phyloP scores from a whole-genome alignment of 2,113 vertebrate species.

The Morone saxatilis region DNA sequence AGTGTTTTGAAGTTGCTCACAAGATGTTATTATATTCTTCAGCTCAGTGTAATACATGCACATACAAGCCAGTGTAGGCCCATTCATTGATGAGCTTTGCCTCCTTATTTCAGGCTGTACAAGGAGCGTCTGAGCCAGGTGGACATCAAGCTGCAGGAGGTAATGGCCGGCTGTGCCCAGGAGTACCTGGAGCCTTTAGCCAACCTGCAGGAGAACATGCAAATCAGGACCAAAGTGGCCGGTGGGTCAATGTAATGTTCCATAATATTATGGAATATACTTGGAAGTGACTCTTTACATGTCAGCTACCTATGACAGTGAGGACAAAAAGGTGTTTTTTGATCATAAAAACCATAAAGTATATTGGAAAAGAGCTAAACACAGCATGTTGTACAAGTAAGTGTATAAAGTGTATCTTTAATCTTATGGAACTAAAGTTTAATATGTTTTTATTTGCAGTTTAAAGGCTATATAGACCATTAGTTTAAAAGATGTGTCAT shows the following conservation, averaged over 20 bases:
- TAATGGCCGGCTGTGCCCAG: slow-evolving; percentile 96
- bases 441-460: background rate
- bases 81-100: background rate
- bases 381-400: no score
- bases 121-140: slow-evolving; percentile 98
- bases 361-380: background rate
- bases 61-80: background rate
- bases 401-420: no score
- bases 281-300: background rate
- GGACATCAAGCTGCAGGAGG: slow-evolving; percentile 98
- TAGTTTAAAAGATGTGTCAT: background rate
- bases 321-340: background rate
- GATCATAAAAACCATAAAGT: no score
- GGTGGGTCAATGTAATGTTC: slow-evolving; percentile 81
- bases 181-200: slow-evolving; percentile 98
- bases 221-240: slow-evolving; percentile 98
- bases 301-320: background rate
- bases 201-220: slow-evolving; percentile 99
- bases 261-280: no score
- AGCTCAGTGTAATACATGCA: background rate
- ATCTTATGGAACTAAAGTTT: background rate
- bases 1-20: background rate
- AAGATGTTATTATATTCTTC: background rate
- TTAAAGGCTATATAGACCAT: background rate
- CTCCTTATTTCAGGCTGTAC: slow-evolving; percentile 86